These are phyloP conservation scores for Heliconius ethilla DNA, from an alignment of 2,888 invertebrate species.

Conservation along the genomic window DNA sequence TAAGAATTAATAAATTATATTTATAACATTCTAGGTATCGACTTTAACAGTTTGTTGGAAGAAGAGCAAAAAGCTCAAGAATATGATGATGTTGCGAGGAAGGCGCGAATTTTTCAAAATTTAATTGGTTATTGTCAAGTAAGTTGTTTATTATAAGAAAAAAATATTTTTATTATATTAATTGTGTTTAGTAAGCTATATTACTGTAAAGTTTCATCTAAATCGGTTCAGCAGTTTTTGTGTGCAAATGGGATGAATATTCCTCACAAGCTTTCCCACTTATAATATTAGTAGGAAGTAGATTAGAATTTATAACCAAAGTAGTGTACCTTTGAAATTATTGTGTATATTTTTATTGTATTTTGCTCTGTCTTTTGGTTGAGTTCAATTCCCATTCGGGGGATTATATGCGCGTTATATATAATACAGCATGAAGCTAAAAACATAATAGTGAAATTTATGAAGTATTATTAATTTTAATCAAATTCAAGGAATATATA, in stretches of 20 bases:
- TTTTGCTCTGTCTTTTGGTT: background rate
- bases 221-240: background rate
- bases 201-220: background rate
- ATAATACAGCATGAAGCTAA: background rate
- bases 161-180: background rate
- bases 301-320: too few relatives aligned
- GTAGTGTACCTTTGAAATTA: too few relatives aligned
- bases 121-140: slow-evolving; percentile 81
- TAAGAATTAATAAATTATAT: background rate
- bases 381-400: background rate
- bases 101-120: slow-evolving; percentile 84
- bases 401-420: background rate
- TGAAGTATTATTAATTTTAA: background rate
- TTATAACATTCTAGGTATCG: slow-evolving; percentile 83
- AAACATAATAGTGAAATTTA: background rate
- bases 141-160: background rate
- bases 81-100: slow-evolving; percentile 89
- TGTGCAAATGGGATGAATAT: too few relatives aligned
- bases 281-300: too few relatives aligned
- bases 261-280: too few relatives aligned
- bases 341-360: background rate
- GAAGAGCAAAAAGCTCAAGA: slow-evolving; percentile 81
- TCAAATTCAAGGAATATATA: too few relatives aligned
- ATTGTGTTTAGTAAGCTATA: background rate
- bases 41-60: slow-evolving; percentile 84